Base-by-base conservation (phyloP, 2,113 vertebrate genomes). In the cattle (Bos taurus) region DNA sequence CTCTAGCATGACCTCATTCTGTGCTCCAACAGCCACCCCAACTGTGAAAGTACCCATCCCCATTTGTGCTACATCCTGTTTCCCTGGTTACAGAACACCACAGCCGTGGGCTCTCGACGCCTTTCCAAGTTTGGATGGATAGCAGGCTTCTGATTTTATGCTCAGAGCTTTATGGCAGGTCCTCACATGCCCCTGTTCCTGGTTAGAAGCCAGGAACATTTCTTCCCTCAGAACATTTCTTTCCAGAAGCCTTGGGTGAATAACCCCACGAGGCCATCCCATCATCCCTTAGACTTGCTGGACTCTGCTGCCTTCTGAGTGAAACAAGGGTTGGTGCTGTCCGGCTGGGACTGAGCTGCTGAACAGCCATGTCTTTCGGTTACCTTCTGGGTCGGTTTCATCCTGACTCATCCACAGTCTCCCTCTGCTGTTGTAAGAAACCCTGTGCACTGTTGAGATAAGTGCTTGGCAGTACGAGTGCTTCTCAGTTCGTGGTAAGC, bases 381-480 rank as follows among this genome's bases (percentile, higher is more conserved):
- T 71, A 5, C 15, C 88, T 82, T 62, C 78, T 2, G 4, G 6
- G 30, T 2, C 57, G 77, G 50, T 57, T 95, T 62, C 7, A 9
- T 2, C 26, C 46, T 88, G 93, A 91, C 56, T 96, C 62, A n/a
- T 11, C 56, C 4, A 1, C 4, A 62, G 90, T 14, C 30, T n/a
- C 74, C 14, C 54, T 77, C 52, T 15, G 46, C 71, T 54, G 9
- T 12, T 11, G 30, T 50, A n/a, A 85, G 77, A 81, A 95, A 54
- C 30, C 25, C 2, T 3, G 8, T 3, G 13, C 40, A 16, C 1
- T n/a, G 36, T 5, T 8, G 82, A 59, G 93, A 23, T 26, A 43
- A n/a, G 15, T 16, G 26, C 52, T 40, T 83, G 59, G 59, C 2
- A 10, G 48, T 1, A 4, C 0, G 2, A 54, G 36, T 3, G 5